phyloP scores from a whole-genome alignment of 2,888 invertebrate species.

The Brenthis ino region DNA sequence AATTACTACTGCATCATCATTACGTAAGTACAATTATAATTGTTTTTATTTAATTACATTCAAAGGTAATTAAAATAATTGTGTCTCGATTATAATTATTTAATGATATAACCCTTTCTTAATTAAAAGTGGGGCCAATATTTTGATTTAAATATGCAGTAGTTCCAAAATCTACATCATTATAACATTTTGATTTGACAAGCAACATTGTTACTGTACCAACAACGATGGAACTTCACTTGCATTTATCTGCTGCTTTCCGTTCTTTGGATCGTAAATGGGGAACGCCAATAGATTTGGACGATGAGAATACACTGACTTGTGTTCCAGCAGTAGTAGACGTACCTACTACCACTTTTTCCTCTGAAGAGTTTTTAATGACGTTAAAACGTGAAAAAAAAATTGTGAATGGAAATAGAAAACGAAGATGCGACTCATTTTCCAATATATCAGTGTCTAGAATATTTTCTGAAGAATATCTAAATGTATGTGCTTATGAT shows the following conservation, averaged over 20 bases:
- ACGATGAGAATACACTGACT: background rate
- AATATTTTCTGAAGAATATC: background rate
- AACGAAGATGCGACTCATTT: conserved; percentile 14
- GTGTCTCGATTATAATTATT: background rate
- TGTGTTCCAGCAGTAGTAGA: conserved; percentile 3
- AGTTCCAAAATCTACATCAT: background rate
- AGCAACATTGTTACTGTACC: background rate
- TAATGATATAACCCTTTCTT: conserved; percentile 11
- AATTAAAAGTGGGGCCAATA: background rate
- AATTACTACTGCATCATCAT: conserved; percentile 6
- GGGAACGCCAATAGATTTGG: conserved; percentile 16
- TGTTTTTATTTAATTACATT: no score
- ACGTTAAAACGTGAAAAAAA: background rate
- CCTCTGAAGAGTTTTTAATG: conserved; percentile 11
- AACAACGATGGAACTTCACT: conserved; percentile 13
- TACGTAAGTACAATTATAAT: conserved; percentile 1
- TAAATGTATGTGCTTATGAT: background rate
- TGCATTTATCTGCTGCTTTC: conserved; percentile 15
- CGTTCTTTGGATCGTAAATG: conserved; percentile 14
- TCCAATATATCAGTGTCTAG: conserved; percentile 4
- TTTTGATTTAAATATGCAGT: conserved; percentile 14
- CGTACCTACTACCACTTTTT: conserved; percentile 10
- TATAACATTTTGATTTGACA: background rate
- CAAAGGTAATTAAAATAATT: conserved; percentile 3
- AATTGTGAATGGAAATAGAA: background rate